These are phyloP conservation scores for Toxotes jaculatrix DNA, from an alignment of 2,113 vertebrate genomes.

Conservation along the genomic window DNA sequence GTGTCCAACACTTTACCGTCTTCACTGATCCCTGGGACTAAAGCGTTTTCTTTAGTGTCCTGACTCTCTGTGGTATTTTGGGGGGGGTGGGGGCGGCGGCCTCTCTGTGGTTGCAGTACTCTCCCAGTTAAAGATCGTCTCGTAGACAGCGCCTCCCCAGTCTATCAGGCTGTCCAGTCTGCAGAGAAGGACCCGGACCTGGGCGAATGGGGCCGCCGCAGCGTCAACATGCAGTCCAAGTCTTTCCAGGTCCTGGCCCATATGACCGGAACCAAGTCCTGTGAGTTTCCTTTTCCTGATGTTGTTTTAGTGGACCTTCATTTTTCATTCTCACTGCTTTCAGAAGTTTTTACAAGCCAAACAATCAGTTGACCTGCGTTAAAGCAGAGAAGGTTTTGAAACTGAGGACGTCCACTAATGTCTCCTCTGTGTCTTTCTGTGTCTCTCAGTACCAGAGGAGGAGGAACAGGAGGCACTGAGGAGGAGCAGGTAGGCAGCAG, in stretches of 20 bases:
- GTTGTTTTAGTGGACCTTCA: neutral
- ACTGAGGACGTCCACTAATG: neutral
- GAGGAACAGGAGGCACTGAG: constrained; percentile 91
- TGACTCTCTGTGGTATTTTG: neutral
- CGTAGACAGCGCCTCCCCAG: constrained; percentile 91
- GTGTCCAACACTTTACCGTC: neutral
- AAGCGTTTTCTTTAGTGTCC: neutral
- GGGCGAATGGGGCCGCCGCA: constrained; percentile 87
- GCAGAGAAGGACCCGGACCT: constrained; percentile 85
- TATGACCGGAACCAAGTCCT: constrained; percentile 91
- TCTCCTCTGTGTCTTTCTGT: constrained; percentile 25
- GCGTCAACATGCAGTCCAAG: constrained; percentile 91
- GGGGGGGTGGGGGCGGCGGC: constrained; percentile 50
- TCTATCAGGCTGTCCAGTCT: constrained; percentile 94
- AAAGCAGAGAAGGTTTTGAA: too few relatives aligned
- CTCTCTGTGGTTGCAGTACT: constrained; percentile 87
- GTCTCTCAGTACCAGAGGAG: constrained; percentile 87
- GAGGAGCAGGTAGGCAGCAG: constrained; percentile 93
- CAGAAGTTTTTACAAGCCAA: too few relatives aligned
- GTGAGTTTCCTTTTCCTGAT: constrained; percentile 83
- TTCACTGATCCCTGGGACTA: neutral
- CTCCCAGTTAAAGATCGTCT: constrained; percentile 89
- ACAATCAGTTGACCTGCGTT: too few relatives aligned
- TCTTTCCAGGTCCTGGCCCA: constrained; percentile 94
- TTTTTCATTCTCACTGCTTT: too few relatives aligned